Evolutionary conservation across 37 sponge, comb jelly and placozoan genomes (phyloP).

Genomic region (Agelas oroides): DNA sequence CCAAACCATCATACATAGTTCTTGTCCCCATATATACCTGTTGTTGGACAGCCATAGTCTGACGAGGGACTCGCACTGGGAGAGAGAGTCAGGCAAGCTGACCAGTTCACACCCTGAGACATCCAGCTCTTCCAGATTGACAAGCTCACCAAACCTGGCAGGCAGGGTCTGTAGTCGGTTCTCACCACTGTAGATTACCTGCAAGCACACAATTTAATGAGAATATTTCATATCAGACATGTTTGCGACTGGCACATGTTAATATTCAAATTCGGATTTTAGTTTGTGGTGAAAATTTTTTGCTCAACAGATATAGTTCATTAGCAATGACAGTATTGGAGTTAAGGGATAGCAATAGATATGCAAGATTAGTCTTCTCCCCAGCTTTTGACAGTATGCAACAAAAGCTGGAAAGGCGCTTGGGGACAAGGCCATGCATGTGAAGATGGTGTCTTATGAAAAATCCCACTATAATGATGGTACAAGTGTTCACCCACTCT

Average conservation of each 20-base stretch:
- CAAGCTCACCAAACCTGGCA: conserved; percentile 51
- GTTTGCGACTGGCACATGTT: not conserved
- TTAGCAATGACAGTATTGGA: too few species aligned
- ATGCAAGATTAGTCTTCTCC: too few species aligned
- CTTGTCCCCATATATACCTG: conserved; percentile 8
- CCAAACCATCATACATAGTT: too few species aligned
- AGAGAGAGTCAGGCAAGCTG: conserved; percentile 66
- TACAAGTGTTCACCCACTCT: conserved; percentile 25
- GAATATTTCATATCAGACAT: not conserved
- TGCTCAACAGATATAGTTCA: too few species aligned
- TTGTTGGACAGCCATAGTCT: conserved; percentile 80
- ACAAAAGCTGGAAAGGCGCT: too few species aligned
- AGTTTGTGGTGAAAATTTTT: too few species aligned
- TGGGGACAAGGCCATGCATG: too few species aligned
- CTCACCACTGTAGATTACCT: conserved; percentile 79
- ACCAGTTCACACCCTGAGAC: conserved; percentile 67
- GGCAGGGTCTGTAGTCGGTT: conserved; percentile 68
- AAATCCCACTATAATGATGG: too few species aligned
- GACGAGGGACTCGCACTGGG: conserved; percentile 53
- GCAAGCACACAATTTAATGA: not conserved
- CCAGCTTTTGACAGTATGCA: too few species aligned
- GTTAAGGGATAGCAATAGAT: too few species aligned
- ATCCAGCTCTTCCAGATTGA: conserved; percentile 68
- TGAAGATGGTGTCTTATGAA: too few species aligned
- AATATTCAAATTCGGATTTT: not conserved